These are phyloP conservation scores for Tetragonula clypearis DNA, from an alignment of 1,140 invertebrate genomes.

Conservation along the genomic window DNA sequence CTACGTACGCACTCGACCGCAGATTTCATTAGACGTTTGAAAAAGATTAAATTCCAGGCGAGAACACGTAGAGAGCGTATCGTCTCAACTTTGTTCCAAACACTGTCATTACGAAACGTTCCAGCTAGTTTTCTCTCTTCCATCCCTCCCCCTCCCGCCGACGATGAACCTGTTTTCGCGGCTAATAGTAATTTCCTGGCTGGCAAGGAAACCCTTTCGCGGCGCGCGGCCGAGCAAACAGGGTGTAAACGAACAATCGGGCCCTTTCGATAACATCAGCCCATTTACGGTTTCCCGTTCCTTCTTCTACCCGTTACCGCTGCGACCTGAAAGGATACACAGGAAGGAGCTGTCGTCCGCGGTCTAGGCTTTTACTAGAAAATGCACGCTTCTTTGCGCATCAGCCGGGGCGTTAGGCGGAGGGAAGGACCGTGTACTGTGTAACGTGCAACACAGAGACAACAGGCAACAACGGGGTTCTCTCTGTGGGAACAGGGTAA, in stretches of 20 bases:
- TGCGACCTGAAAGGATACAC: constrained; percentile 54
- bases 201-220: constrained; percentile 32
- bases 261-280: constrained; percentile 51
- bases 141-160: constrained; percentile 1
- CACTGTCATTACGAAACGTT: constrained; percentile 14
- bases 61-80: constrained; percentile 26
- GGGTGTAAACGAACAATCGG: constrained; percentile 53
- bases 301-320: constrained; percentile 43
- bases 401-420: constrained; percentile 3
- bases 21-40: constrained; percentile 34
- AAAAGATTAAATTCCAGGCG: constrained; percentile 47
- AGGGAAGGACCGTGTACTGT: not conserved
- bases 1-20: constrained; percentile 17
- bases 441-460: constrained; percentile 20
- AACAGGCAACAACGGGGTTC: constrained; percentile 7
- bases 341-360: constrained; percentile 64
- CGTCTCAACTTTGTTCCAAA: not conserved
- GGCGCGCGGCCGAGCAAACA: constrained; percentile 23
- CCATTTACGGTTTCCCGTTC: constrained; percentile 53
- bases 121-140: not conserved
- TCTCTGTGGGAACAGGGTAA: constrained; percentile 71
- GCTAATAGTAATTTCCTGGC: constrained; percentile 51
- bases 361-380: constrained; percentile 63
- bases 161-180: constrained; percentile 50
- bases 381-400: constrained; percentile 64